A percentile compares a stretch with the other conserved stretches of the same genome.
Conservation (phyloP, 2,888 invertebrate genomes). For the Augiades crinisus region DNA sequence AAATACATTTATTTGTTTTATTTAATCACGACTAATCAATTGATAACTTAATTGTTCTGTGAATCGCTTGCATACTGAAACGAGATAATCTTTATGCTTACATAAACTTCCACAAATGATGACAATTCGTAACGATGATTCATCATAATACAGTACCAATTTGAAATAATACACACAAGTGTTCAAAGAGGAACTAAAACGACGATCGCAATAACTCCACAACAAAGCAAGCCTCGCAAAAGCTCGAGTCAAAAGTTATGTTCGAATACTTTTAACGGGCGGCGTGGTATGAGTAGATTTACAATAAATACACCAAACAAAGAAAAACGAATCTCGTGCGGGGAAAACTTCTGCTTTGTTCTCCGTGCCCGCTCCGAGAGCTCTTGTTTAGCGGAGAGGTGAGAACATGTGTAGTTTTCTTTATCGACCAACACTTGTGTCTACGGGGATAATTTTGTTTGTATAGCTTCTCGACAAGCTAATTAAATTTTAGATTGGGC, state of each 20-base stretch:
- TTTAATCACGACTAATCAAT: too few relatives aligned
- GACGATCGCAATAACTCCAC: slow-evolving; percentile 19
- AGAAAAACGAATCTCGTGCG: slow-evolving; percentile 79
- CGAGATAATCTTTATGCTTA: too few relatives aligned
- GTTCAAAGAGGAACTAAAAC: slow-evolving; percentile 14
- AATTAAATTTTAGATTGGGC: background rate
- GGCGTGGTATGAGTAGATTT: slow-evolving; percentile 77
- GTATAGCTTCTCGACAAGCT: background rate
- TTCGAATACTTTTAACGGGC: slow-evolving; percentile 73
- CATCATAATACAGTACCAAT: too few relatives aligned
- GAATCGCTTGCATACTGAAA: too few relatives aligned
- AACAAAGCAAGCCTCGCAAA: slow-evolving; percentile 40
- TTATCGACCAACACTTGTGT: slow-evolving; percentile 23
- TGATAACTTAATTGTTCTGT: too few relatives aligned
- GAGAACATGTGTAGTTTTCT: slow-evolving; percentile 28
- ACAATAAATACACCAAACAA: slow-evolving; percentile 81
- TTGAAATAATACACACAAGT: background rate
- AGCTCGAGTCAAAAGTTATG: slow-evolving; percentile 73
- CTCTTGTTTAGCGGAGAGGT: slow-evolving; percentile 22
- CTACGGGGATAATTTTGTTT: slow-evolving; percentile 11
- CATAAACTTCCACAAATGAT: too few relatives aligned
- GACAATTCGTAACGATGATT: too few relatives aligned
- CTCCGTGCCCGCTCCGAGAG: slow-evolving; percentile 35
- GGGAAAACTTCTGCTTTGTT: slow-evolving; percentile 76
- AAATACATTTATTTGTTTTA: too few relatives aligned